Evolutionary conservation across 2,888 invertebrate genomes (phyloP), one percentile per base, ranked within the genome.

Genomic region (Hyalella azteca): DNA sequence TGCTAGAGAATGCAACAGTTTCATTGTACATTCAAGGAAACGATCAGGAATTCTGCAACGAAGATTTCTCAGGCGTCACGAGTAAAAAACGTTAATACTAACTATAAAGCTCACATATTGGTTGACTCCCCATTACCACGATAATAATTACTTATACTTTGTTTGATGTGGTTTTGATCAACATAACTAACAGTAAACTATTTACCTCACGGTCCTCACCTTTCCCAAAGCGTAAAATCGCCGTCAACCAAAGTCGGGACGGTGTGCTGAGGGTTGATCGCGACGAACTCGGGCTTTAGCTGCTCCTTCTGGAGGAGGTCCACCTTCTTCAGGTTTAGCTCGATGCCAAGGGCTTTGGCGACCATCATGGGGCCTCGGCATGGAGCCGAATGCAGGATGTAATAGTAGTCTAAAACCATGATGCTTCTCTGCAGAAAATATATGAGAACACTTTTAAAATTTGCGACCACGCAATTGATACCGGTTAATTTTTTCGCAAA

Each of bases 311-410:
- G 89, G 81, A 90, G 87, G 0, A 92, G 86, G 86, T 93, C 91
- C 5, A 92, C 88, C 26, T 89, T 87, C 87, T 92, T 93, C 40
- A 92, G 88, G 88, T 92, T 92, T 45, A 93, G 88, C 86, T 91
- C 91, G 32, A 93, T 87, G 83, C 92, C 92, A 29, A 93, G 88
- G 22, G 91, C 91, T 86, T 90, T 91, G 1, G 92, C 92, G 3
- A 92, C 88, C 86, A 93, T 88, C 85, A 92, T 89, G 77, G 92
- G 91, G 15, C 91, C 89, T 78, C 93, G 89, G 88, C 91, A 92
- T 0, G 93, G 92, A 36, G 92, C 90, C 78, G 93, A 93, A 78
- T 90, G 89, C 19, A 91, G 90, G 45, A 91, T 89, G 89, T 91
- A 92, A 89, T 93, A 93, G 84, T 93, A 89, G 88, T 93, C 92